Conservation (phyloP, 2,888 invertebrate genomes). For the Leptinotarsa rubiginosa region DNA sequence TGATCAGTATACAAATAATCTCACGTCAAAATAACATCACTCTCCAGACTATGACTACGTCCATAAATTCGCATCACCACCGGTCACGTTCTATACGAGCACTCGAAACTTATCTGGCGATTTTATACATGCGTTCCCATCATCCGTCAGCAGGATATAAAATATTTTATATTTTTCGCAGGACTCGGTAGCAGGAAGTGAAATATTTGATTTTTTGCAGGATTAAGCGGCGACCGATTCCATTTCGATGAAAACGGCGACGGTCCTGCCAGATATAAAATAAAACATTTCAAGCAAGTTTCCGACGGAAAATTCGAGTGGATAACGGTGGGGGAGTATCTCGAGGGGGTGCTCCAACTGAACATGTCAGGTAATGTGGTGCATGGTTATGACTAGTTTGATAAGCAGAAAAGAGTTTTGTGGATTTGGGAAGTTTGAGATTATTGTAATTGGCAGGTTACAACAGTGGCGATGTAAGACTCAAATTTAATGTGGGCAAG, state of each 20-base stretch:
- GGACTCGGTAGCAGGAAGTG: slow-evolving; percentile 57
- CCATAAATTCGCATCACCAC: neutral
- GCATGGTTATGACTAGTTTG: neutral
- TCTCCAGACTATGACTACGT: too few species aligned
- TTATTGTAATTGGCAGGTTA: neutral
- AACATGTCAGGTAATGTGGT: slow-evolving; percentile 77
- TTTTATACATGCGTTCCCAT: neutral
- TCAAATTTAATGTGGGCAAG: too few species aligned
- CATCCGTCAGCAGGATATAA: neutral
- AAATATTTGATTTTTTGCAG: slow-evolving; percentile 67
- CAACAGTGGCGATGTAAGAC: too few species aligned
- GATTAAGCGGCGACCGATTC: slow-evolving; percentile 89
- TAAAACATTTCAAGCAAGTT: slow-evolving; percentile 92
- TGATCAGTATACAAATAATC: too few species aligned
- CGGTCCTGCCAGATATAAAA: slow-evolving; percentile 94
- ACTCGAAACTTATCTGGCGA: neutral
- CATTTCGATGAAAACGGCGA: slow-evolving; percentile 92
- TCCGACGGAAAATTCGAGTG: slow-evolving; percentile 81
- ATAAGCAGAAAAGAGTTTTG: neutral
- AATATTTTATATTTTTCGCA: slow-evolving; percentile 11
- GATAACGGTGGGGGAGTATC: slow-evolving; percentile 89
- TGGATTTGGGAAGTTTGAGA: neutral
- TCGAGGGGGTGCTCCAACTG: slow-evolving; percentile 83
- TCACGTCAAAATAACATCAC: too few species aligned
- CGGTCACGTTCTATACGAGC: neutral